phyloP scores from a whole-genome alignment of 23 tunicate genomes.

The Ascidia mentula region DNA sequence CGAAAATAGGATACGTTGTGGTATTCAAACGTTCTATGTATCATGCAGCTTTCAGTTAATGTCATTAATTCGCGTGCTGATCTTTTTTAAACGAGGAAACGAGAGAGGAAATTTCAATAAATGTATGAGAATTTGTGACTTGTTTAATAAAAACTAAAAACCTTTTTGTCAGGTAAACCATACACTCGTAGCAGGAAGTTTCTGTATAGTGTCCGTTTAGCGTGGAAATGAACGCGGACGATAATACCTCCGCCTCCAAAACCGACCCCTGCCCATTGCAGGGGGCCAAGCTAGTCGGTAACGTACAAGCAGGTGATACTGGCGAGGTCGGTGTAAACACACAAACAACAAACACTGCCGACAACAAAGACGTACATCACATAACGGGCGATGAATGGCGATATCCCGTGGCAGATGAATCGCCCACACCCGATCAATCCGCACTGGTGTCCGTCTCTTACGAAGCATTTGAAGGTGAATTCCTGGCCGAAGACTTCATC shows the following conservation, averaged over 20 bases:
- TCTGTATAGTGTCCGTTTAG: no score
- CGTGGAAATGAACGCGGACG: background rate
- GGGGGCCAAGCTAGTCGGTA: background rate
- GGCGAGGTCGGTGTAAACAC: background rate
- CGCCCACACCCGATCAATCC: slow-evolving; percentile 1
- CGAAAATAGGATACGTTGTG: no score
- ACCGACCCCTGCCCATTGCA: background rate
- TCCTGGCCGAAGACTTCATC: slow-evolving; percentile 20
- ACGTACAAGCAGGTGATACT: background rate
- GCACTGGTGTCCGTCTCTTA: slow-evolving; percentile 12
- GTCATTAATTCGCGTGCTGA: no score
- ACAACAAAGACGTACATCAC: background rate
- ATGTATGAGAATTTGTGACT: no score
- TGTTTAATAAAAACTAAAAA: no score
- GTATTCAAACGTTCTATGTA: no score
- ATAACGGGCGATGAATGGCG: slow-evolving; percentile 1
- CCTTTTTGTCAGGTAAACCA: no score
- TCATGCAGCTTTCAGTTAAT: no score
- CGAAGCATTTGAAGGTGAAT: slow-evolving; percentile 34
- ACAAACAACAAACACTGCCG: background rate
- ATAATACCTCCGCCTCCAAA: background rate
- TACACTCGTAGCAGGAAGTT: no score
- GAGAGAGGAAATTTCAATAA: no score
- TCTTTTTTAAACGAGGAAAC: no score
- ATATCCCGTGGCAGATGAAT: background rate